Percentiles rank a stretch among this genome's conserved stretches.
These are phyloP conservation scores for Phrixothrix hirtus DNA, from an alignment of 2,888 invertebrate species.

Conservation along the genomic window DNA sequence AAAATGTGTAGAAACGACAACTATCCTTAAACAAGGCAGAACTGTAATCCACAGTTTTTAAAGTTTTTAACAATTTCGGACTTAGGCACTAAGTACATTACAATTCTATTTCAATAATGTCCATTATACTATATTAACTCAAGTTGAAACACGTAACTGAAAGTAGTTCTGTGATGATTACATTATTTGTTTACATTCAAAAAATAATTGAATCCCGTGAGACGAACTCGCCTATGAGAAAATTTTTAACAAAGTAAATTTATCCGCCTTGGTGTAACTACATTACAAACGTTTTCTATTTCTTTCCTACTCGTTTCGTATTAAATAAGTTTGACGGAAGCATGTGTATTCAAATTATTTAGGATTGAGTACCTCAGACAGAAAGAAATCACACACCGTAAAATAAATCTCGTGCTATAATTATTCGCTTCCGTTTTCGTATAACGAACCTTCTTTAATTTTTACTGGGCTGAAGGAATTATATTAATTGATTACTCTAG, in stretches of 20 bases:
- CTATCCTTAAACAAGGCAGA: background rate
- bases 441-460: background rate
- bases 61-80: too few species aligned
- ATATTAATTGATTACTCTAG: background rate
- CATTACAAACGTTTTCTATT: background rate
- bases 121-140: background rate
- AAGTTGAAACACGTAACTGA: background rate
- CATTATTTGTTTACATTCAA: background rate
- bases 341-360: background rate
- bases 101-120: too few species aligned
- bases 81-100: too few species aligned
- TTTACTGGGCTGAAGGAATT: background rate
- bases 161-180: background rate
- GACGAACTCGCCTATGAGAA: background rate
- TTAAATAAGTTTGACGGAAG: background rate
- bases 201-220: background rate
- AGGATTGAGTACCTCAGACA: conserved; percentile 18
- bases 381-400: conserved; percentile 53
- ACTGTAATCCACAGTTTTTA: too few species aligned
- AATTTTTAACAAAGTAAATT: background rate
- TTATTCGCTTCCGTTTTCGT: conserved; percentile 49
- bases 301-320: background rate
- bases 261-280: too few species aligned
- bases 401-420: conserved; percentile 51
- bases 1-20: background rate